Evolutionary conservation across 1,140 invertebrate genomes (phyloP), one percentile per base, ranked within the genome.

Genomic region (Drosophila aff.): DNA sequence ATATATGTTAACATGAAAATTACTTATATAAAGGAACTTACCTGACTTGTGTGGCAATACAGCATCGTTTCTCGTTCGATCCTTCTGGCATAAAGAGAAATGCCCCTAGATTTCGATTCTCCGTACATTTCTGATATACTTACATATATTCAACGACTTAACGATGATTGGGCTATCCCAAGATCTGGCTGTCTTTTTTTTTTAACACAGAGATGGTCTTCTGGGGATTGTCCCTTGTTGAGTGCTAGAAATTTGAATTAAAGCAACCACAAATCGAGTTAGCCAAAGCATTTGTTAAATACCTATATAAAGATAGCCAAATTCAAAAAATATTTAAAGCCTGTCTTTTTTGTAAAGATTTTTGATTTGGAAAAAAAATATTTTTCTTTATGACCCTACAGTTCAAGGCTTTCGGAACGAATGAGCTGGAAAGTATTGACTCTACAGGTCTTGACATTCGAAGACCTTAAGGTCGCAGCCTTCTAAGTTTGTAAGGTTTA

Each of bases 151-250:
- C 1, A 3, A 21, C 2, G 9, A 18, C 18, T 10, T 18, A 10
- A 18, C 9, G 9, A 44, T 5, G n/a, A 21, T 44, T 10, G 10
- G 41, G 3, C n/a, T 18, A 10, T 4, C 41, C n/a, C n/a, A n/a
- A 44, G 3, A 11, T 13, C n/a, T 18, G 21, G 4, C 10, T 46
- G 44, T 2, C 18, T 23, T n/a, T 41, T 16, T 16, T 18, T 43
- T 0, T 1, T 16, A 36, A 0, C 10, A 11, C 2, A 18, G 2
- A 16, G 5, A 6, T 18, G 0, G n/a, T 2, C 2, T 18, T 18
- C 10, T 1, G 10, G 18, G 0, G 5, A 1, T 13, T 13, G 18
- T 21, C 44, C 18, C 1, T 44, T 3, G 4, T 10, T 4, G 2
- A 18, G 4, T 3, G 2, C 3, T 21, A 21, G 1, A 8, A 43